Percentiles rank a stretch among this genome's conserved stretches.
These are phyloP conservation scores for Megalopta genalis DNA, from an alignment of 1,140 invertebrate genomes.

Conservation along the genomic window DNA sequence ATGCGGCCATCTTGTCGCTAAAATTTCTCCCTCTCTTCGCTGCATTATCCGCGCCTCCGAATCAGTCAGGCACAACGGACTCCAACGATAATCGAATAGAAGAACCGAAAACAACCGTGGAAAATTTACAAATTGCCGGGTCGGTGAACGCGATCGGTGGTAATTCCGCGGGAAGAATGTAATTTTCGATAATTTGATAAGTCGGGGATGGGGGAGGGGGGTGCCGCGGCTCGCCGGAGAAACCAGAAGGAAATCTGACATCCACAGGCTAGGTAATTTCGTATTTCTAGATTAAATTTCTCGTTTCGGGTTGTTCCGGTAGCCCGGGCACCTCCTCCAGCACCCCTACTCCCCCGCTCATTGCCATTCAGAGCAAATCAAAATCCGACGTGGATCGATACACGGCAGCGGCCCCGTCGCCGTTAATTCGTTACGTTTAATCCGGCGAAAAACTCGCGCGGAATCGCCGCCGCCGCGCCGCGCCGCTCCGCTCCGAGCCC, in stretches of 20 bases:
- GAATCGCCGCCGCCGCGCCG: background rate
- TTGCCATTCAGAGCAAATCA: slow-evolving; percentile 14
- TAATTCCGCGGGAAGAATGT: slow-evolving; percentile 3
- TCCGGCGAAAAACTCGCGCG: background rate
- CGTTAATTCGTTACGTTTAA: slow-evolving; percentile 27
- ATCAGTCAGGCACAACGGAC: no score
- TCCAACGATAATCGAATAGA: no score
- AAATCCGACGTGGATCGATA: slow-evolving; percentile 30
- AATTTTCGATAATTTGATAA: slow-evolving; percentile 16
- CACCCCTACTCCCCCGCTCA: slow-evolving; percentile 2
- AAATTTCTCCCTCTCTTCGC: slow-evolving; percentile 11
- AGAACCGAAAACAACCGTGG: no score
- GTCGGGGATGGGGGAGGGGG: no score
- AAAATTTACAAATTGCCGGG: no score
- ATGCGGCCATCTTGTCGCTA: slow-evolving; percentile 21
- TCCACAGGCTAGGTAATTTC: slow-evolving; percentile 10
- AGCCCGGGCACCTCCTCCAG: background rate
- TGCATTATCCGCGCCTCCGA: background rate
- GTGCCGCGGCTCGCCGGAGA: background rate
- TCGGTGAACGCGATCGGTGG: background rate
- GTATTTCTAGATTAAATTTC: slow-evolving; percentile 28
- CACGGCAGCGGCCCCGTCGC: background rate
- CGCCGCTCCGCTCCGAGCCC: background rate
- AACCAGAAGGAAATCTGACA: slow-evolving; percentile 15
- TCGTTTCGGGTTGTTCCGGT: slow-evolving; percentile 1